Conservation (phyloP, 2,888 invertebrate genomes). For the Leptothorax acervorum region DNA sequence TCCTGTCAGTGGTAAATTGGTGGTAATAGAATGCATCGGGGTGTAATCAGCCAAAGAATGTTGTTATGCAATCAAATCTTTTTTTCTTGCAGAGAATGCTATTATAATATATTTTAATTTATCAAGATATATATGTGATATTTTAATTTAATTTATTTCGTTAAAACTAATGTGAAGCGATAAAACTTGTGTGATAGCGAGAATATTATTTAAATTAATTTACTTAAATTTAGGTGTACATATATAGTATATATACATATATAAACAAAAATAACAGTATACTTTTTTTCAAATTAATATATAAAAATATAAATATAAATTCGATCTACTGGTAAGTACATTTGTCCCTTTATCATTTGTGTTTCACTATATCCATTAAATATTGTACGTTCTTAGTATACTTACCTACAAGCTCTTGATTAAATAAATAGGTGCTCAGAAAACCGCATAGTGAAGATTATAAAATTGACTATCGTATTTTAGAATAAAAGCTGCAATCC, state of each 20-base stretch:
- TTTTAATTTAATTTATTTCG: background rate
- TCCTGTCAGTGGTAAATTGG: background rate
- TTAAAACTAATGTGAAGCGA: too few species aligned
- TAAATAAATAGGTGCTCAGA: conserved; percentile 40
- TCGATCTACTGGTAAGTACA: background rate
- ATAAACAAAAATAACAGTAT: background rate
- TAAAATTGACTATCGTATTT: conserved; percentile 20
- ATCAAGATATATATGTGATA: background rate
- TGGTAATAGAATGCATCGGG: background rate
- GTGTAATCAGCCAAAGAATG: background rate
- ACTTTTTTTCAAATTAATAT: background rate
- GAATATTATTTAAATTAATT: background rate
- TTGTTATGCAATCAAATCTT: conserved; percentile 14
- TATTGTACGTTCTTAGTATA: background rate
- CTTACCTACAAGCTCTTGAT: conserved; percentile 35
- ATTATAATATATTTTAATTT: conserved; percentile 3
- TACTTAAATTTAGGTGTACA: too few species aligned
- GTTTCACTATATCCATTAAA: background rate
- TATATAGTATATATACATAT: background rate
- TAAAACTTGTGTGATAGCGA: background rate
- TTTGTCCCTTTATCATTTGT: background rate
- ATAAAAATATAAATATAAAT: background rate
- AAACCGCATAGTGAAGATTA: conserved; percentile 42
- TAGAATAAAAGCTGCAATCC: conserved; percentile 21
- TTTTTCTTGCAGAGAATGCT: background rate